These are phyloP conservation scores for Plectrocnemia conspersa DNA, from an alignment of 1,140 invertebrate species.

Conservation along the genomic window DNA sequence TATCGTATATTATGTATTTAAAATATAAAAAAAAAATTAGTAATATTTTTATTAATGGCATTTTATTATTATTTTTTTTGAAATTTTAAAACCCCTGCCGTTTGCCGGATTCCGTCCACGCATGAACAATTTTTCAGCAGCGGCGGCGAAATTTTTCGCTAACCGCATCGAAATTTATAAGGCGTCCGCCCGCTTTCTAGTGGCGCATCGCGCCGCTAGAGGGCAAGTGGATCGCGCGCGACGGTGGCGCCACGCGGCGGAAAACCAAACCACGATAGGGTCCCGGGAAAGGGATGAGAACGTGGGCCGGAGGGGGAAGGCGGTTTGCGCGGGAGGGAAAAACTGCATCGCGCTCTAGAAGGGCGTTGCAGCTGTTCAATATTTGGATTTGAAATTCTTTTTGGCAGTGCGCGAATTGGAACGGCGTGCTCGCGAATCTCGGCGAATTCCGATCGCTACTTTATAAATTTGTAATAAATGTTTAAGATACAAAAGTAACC, in stretches of 20 bases:
- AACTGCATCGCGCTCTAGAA: slow-evolving; percentile 5
- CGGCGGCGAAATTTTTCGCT: neutral
- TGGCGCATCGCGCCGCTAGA: slow-evolving; percentile 32
- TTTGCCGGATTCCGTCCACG: no score
- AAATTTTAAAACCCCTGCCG: no score
- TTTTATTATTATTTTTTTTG: no score
- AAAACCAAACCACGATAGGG: slow-evolving; percentile 10
- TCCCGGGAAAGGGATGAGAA: slow-evolving; percentile 20
- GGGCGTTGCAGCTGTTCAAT: slow-evolving; percentile 34
- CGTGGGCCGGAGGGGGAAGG: slow-evolving; percentile 20
- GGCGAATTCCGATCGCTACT: neutral
- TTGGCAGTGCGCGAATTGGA: slow-evolving; percentile 25
- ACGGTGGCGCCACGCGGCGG: slow-evolving; percentile 24
- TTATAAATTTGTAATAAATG: no score
- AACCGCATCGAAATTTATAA: slow-evolving; percentile 13
- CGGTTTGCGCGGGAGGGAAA: slow-evolving; percentile 22
- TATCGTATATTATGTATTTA: no score
- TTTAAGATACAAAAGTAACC: no score
- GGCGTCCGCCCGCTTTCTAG: slow-evolving; percentile 20
- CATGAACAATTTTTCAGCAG: neutral
- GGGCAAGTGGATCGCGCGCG: slow-evolving; percentile 24
- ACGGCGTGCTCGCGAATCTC: slow-evolving; percentile 6
- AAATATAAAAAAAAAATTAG: no score
- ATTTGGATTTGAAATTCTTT: slow-evolving; percentile 31
- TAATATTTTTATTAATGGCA: no score